A percentile compares a stretch with the other conserved stretches of the same genome.
phyloP scores from a whole-genome alignment of 2,113 vertebrate genomes.

The Apaloderma vittatum region DNA sequence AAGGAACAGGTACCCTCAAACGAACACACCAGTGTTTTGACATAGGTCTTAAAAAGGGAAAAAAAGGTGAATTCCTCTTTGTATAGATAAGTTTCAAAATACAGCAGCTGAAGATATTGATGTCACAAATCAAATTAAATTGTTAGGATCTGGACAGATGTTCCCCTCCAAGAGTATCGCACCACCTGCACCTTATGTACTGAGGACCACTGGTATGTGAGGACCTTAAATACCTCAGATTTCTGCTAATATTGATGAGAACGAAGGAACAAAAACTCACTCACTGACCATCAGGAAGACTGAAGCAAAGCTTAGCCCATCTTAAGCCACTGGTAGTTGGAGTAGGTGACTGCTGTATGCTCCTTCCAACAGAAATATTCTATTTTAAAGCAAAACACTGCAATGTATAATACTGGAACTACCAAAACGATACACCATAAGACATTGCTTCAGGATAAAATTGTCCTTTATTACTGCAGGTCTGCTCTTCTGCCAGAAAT shows the following conservation, averaged over 20 bases:
- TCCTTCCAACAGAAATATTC: background rate
- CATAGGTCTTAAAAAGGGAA: background rate
- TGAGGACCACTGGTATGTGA: rapidly evolving
- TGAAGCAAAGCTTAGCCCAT: background rate
- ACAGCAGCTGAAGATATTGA: background rate
- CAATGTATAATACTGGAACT: background rate
- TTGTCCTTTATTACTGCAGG: background rate
- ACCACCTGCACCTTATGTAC: background rate
- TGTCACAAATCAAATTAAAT: background rate
- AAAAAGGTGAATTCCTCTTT: background rate
- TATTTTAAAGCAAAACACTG: background rate
- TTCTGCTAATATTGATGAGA: background rate
- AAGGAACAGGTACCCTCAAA: background rate
- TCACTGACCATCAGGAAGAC: background rate
- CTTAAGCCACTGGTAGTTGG: background rate
- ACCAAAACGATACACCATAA: background rate
- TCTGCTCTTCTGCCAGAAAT: background rate
- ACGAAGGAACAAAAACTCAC: background rate
- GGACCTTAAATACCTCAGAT: background rate
- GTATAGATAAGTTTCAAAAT: background rate
- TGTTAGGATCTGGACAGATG: background rate
- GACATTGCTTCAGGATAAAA: background rate
- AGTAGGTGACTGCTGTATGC: background rate
- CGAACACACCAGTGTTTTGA: background rate
- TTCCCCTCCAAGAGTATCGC: background rate